These are phyloP conservation scores for Phyllotreta cruciferae DNA, from an alignment of 2,888 invertebrate species.

Conservation along the genomic window DNA sequence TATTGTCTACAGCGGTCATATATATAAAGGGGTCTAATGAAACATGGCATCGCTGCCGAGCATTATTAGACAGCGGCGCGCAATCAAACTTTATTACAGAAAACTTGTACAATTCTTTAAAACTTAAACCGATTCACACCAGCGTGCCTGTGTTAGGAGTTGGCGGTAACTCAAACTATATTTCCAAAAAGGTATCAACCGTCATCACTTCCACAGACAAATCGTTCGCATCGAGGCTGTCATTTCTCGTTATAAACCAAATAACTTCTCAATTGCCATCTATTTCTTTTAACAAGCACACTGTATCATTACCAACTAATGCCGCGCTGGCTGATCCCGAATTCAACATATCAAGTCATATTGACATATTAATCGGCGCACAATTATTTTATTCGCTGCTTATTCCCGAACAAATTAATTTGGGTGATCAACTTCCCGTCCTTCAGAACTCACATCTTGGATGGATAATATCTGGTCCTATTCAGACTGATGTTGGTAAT, in stretches of 20 bases:
- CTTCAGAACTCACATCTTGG: background rate
- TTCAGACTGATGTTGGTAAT: background rate
- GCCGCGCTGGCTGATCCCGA: background rate
- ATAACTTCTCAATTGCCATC: no score
- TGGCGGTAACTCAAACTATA: background rate
- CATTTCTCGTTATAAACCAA: no score
- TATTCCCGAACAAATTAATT: no score
- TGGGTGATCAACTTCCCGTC: background rate
- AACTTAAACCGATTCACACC: background rate
- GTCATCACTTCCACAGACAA: background rate
- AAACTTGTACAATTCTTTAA: background rate
- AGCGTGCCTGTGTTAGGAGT: background rate
- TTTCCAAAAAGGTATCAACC: background rate
- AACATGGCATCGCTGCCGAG: no score
- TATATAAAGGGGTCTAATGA: background rate
- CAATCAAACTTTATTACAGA: background rate
- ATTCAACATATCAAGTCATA: background rate
- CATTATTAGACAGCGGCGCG: no score
- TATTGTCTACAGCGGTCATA: background rate
- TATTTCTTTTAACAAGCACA: background rate
- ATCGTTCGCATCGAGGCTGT: no score
- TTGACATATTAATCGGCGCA: background rate
- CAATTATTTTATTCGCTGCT: no score
- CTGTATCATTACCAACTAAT: background rate
- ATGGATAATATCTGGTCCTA: slow-evolving; percentile 8